These are phyloP conservation scores for Octopus bimaculoides DNA, from an alignment of 1,140 invertebrate genomes.

Conservation along the genomic window DNA sequence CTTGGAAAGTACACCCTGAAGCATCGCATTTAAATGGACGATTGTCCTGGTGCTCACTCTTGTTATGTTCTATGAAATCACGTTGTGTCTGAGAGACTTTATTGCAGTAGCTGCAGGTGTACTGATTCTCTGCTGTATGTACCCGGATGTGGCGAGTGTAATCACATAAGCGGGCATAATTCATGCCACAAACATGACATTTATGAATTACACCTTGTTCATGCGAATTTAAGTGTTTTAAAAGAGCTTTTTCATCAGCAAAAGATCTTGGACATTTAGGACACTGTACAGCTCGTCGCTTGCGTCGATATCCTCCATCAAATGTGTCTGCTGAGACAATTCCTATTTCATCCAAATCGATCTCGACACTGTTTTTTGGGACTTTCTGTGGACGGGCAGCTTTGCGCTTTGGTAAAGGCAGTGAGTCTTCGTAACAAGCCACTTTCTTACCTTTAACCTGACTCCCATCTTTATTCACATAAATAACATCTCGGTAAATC, in stretches of 20 bases:
- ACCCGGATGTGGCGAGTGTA: slow-evolving; percentile 4
- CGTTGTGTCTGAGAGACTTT: slow-evolving; percentile 23
- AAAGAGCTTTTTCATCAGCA: slow-evolving; percentile 4
- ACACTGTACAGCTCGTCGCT: slow-evolving; percentile 3
- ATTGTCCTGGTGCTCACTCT: slow-evolving; percentile 23
- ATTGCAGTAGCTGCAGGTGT: slow-evolving; percentile 20
- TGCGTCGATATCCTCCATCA: neutral
- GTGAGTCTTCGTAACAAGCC: neutral
- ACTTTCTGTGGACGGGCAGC: neutral
- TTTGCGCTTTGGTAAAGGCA: neutral
- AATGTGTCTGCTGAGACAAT: neutral
- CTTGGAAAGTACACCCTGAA: slow-evolving; percentile 26
- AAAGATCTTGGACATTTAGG: slow-evolving; percentile 9
- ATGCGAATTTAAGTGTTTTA: neutral
- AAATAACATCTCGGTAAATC: slow-evolving; percentile 4
- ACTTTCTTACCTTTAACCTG: slow-evolving; percentile 3
- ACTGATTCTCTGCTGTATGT: slow-evolving; percentile 4
- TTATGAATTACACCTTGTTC: slow-evolving; percentile 5
- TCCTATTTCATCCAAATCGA: neutral
- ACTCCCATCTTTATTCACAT: slow-evolving; percentile 5
- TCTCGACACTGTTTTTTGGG: neutral
- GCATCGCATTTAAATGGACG: slow-evolving; percentile 34
- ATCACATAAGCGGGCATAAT: slow-evolving; percentile 9
- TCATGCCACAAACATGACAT: slow-evolving; percentile 13
- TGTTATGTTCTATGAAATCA: slow-evolving; percentile 26